Base-by-base conservation (phyloP, 2,888 invertebrate genomes). In the Ecliptopera silaceata region DNA sequence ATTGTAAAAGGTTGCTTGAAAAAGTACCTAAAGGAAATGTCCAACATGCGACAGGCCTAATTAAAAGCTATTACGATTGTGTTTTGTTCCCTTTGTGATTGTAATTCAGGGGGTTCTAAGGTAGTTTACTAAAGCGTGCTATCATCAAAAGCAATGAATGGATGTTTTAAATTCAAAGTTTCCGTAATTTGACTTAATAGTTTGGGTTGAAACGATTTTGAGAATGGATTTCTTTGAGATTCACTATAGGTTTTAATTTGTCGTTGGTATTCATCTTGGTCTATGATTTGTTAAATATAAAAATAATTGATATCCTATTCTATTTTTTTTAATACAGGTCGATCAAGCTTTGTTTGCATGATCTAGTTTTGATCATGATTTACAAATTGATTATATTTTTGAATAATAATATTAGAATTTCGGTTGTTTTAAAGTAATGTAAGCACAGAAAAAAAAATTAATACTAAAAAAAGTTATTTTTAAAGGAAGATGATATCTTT, bases 1-100 rank as follows among this genome's bases (percentile, higher is more conserved):
- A 15, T 12, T 29, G 34, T 10, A 53, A 42, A 54, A 41, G 53
- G 29, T 42, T 39, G 38, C 29, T 38, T 26, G 17, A 39, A 26
- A 38, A 47, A 47, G 39, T n/a, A 39, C 44, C 44, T 32, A 49
- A 64, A 69, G 58, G 54, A 64, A 69, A 72, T 64, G 68, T 69
- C 68, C 73, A 71, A 77, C 56, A 79, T 72, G 70, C 72, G 75
- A 75, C 75, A 75, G 68, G 65, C 71, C 65, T 79, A 83, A 82
- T 84, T 83, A 82, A 77, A 80, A 72, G 61, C 72, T 74, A 80
- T 81, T 80, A 80, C 65, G 66, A 76, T 76, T 74, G 75, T 73
- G 69, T 72, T 67, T 64, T 64, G 64, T 58, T 43, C 63, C 73
- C 63, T 75, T 80, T 82, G 78, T 79, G 62, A 61, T 66, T 69